Conservation (phyloP, 2,888 invertebrate species). For the Arenicola marina region DNA sequence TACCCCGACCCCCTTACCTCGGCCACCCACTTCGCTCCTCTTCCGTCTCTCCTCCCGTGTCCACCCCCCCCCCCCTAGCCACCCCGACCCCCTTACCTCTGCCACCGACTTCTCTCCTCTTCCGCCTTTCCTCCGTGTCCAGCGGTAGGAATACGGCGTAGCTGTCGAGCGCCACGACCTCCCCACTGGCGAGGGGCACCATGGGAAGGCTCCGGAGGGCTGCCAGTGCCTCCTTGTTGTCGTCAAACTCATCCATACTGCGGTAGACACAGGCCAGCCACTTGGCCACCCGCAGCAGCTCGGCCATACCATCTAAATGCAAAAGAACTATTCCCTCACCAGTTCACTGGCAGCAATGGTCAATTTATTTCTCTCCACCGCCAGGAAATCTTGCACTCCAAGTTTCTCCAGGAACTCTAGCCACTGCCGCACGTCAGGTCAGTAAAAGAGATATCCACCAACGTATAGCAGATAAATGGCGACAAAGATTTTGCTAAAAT, state of each 20-base stretch:
- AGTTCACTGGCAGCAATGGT: constrained; percentile 31
- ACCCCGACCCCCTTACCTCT: too few relatives aligned
- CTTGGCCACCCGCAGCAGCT: too few relatives aligned
- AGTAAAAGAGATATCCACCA: too few relatives aligned
- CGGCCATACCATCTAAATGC: too few relatives aligned
- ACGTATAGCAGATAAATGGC: too few relatives aligned
- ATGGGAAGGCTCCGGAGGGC: constrained; percentile 41
- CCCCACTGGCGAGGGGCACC: constrained; percentile 47
- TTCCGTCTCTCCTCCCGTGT: too few relatives aligned
- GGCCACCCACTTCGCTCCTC: too few relatives aligned
- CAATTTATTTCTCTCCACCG: constrained; percentile 35
- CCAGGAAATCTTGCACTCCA: constrained; percentile 48
- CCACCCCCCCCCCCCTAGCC: too few relatives aligned
- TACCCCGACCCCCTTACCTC: too few relatives aligned
- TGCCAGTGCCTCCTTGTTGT: constrained; percentile 40
- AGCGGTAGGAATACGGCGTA: constrained; percentile 51
- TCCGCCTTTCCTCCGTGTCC: too few relatives aligned
- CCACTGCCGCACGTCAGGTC: constrained; percentile 43
- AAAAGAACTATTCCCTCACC: constrained; percentile 25
- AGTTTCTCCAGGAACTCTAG: constrained; percentile 48
- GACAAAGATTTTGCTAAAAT: too few relatives aligned
- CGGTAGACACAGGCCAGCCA: constrained; percentile 57
- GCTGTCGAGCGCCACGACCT: constrained; percentile 41
- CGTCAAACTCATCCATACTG: constrained; percentile 50
- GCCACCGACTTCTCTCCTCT: too few relatives aligned